phyloP scores from a whole-genome alignment of 2,888 invertebrate species.

The Acronicta psi region DNA sequence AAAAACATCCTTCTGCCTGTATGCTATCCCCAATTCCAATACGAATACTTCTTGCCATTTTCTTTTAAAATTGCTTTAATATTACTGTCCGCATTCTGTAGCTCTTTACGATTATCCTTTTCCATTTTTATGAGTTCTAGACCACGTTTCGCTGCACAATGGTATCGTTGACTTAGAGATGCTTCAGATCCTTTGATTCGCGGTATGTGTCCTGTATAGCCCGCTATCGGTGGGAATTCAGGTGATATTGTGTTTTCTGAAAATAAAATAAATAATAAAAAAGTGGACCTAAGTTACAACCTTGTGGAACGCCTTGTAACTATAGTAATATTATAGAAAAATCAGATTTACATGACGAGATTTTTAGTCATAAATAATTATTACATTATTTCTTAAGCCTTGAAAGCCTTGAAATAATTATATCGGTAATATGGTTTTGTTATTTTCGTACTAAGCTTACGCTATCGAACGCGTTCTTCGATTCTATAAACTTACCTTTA shows the following conservation, averaged over 20 bases:
- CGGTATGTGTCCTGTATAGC: slow-evolving; percentile 93
- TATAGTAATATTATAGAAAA: neutral
- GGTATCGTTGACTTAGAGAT: slow-evolving; percentile 91
- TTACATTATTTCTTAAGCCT: neutral
- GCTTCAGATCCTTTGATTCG: slow-evolving; percentile 91
- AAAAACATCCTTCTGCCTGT: slow-evolving; percentile 88
- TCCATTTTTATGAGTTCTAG: slow-evolving; percentile 89
- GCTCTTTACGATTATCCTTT: slow-evolving; percentile 82
- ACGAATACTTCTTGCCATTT: slow-evolving; percentile 81
- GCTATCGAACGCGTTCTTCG: slow-evolving; percentile 6
- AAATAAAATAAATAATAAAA: slow-evolving; percentile 51
- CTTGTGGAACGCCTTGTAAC: slow-evolving; percentile 41
- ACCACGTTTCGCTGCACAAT: slow-evolving; percentile 91
- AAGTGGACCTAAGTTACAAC: slow-evolving; percentile 26
- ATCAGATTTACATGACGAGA: neutral
- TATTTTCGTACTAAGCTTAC: neutral
- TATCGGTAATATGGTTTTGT: neutral
- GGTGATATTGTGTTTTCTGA: slow-evolving; percentile 91
- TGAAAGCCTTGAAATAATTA: neutral
- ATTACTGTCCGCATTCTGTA: slow-evolving; percentile 77
- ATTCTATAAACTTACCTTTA: slow-evolving; percentile 76
- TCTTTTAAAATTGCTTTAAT: slow-evolving; percentile 80
- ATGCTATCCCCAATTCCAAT: slow-evolving; percentile 89
- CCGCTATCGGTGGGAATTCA: slow-evolving; percentile 92
- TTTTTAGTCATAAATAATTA: neutral